Percentiles rank a stretch among this genome's conserved stretches.
Evolutionary conservation across 2,888 invertebrate genomes (phyloP).

Genomic region (Allophyes oxyacanthae): DNA sequence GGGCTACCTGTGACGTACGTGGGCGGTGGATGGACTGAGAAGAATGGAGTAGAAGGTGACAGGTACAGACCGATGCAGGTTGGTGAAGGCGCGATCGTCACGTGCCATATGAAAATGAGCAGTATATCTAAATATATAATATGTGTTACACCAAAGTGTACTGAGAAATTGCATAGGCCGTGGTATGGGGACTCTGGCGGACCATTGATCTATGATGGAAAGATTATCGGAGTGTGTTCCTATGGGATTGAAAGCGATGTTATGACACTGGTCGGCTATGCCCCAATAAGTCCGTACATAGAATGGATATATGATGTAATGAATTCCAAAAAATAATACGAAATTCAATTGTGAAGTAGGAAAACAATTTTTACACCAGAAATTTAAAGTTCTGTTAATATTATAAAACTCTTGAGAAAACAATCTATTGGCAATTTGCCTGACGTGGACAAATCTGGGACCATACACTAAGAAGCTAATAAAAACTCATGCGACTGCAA

Average conservation of each 20-base stretch:
- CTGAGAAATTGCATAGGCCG: not conserved
- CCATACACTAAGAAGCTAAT: too few relatives aligned
- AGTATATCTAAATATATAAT: not conserved
- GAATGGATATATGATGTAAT: slow-evolving; percentile 4
- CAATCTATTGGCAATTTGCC: too few relatives aligned
- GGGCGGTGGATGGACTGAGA: slow-evolving; percentile 1
- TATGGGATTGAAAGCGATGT: not conserved
- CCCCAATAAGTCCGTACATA: slow-evolving; percentile 8
- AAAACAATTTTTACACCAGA: not conserved
- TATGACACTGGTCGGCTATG: not conserved
- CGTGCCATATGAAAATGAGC: not conserved
- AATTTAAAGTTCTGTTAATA: too few relatives aligned
- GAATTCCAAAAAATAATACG: not conserved
- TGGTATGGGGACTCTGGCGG: slow-evolving; percentile 8
- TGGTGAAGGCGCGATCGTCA: slow-evolving; percentile 2
- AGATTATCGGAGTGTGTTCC: slow-evolving; percentile 8
- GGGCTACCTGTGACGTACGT: slow-evolving; percentile 19
- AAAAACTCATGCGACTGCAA: too few relatives aligned
- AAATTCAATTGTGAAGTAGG: not conserved
- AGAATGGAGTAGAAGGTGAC: not conserved
- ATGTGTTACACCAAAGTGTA: slow-evolving; percentile 1
- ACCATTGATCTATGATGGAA: slow-evolving; percentile 4
- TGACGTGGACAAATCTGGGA: too few relatives aligned
- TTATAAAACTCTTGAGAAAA: too few relatives aligned
- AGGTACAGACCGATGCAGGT: not conserved